Evolutionary conservation across 2,113 vertebrate genomes (phyloP).

Genomic region (Camarhynchus parvulus): DNA sequence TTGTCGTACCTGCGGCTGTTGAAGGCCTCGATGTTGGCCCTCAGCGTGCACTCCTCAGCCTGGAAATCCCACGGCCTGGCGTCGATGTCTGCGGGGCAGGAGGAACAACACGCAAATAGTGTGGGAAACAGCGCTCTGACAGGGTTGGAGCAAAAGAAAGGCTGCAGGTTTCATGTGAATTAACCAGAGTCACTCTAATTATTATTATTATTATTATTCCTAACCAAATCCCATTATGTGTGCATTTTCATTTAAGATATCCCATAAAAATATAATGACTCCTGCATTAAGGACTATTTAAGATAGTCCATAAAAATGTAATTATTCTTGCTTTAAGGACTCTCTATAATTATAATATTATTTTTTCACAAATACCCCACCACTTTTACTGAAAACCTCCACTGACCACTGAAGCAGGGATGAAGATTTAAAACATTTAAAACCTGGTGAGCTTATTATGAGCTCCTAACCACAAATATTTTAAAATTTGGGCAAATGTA

Average conservation of each 20-base stretch:
- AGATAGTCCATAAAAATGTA: too few species aligned
- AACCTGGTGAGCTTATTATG: not conserved
- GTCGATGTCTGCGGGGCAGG: slow-evolving; percentile 83
- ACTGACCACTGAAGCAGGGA: not conserved
- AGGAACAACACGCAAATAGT: rapidly evolving
- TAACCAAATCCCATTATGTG: not conserved
- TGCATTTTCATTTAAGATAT: not conserved
- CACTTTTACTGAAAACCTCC: not conserved
- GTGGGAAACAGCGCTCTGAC: not conserved
- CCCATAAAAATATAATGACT: not conserved
- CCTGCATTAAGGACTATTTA: not conserved
- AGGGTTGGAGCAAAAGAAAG: not conserved
- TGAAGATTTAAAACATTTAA: not conserved
- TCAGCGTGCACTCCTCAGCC: slow-evolving; percentile 93
- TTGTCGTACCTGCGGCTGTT: slow-evolving; percentile 91
- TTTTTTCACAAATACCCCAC: not conserved
- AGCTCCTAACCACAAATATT: not conserved
- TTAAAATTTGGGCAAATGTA: not conserved
- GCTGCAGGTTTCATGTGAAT: too few species aligned
- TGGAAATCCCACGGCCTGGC: slow-evolving; percentile 98
- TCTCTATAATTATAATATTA: not conserved
- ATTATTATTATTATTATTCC: not conserved
- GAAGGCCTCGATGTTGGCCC: slow-evolving; percentile 94
- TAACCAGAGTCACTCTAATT: not conserved
- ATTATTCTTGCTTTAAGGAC: not conserved